These are phyloP conservation scores for Cataglyphis livida DNA, from an alignment of 2,888 invertebrate species.

Conservation along the genomic window DNA sequence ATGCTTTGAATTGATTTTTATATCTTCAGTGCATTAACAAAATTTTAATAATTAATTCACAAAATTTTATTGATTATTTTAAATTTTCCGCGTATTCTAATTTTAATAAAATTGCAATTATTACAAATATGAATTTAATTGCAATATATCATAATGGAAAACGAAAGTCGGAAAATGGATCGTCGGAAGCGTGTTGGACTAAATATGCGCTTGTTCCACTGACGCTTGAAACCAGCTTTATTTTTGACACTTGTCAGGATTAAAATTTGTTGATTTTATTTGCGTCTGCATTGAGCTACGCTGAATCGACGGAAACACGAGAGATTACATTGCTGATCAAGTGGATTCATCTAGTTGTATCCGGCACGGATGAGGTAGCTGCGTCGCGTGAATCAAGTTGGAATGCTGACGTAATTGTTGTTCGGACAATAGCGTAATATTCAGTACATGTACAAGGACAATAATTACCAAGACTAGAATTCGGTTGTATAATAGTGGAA, in stretches of 20 bases:
- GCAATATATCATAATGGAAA: background rate
- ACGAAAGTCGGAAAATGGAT: background rate
- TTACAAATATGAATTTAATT: slow-evolving; percentile 4
- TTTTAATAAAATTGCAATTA: background rate
- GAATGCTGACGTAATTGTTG: slow-evolving; percentile 30
- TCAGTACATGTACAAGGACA: slow-evolving; percentile 9
- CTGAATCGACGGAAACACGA: background rate
- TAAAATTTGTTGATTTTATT: slow-evolving; percentile 7
- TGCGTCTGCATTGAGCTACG: background rate
- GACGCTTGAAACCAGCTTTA: background rate
- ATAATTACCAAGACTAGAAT: slow-evolving; percentile 12
- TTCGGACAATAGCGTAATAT: slow-evolving; percentile 19
- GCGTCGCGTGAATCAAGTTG: slow-evolving; percentile 15
- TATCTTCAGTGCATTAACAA: background rate
- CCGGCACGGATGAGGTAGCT: slow-evolving; percentile 13
- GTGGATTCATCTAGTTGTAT: slow-evolving; percentile 25
- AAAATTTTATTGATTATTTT: background rate
- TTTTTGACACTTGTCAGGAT: background rate
- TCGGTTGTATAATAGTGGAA: background rate
- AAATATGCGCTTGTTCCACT: slow-evolving; percentile 6
- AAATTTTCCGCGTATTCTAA: background rate
- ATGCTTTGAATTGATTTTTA: background rate
- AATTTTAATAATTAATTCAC: background rate
- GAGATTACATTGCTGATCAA: slow-evolving; percentile 31
- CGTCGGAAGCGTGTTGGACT: background rate